A percentile compares a stretch with the other conserved stretches of the same genome.
Evolutionary conservation across 1,140 invertebrate genomes (phyloP).

Genomic region (Drosophila aff.): DNA sequence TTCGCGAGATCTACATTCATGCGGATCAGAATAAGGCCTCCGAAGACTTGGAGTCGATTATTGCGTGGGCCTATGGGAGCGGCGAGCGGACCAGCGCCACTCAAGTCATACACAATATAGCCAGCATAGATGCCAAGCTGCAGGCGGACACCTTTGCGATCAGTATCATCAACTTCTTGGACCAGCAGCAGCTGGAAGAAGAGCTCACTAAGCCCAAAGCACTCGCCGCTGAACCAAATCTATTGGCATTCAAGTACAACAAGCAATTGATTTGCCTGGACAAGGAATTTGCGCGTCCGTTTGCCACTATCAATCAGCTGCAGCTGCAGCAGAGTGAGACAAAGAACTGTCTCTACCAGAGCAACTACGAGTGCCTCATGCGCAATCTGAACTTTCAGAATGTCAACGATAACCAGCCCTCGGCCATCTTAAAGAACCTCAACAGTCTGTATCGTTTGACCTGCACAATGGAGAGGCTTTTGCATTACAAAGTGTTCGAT

Average conservation of each 20-base stretch:
- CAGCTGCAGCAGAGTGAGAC: neutral
- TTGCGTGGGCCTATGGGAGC: slow-evolving; percentile 65
- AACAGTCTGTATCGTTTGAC: slow-evolving; percentile 51
- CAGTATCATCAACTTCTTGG: slow-evolving; percentile 78
- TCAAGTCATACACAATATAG: slow-evolving; percentile 72
- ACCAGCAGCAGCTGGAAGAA: slow-evolving; percentile 50
- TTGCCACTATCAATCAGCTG: neutral
- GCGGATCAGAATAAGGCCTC: slow-evolving; percentile 63
- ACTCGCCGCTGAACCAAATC: slow-evolving; percentile 4
- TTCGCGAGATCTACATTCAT: slow-evolving; percentile 67
- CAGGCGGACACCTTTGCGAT: slow-evolving; percentile 75
- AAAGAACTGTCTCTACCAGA: slow-evolving; percentile 71
- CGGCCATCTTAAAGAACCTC: slow-evolving; percentile 56
- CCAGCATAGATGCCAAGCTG: slow-evolving; percentile 53
- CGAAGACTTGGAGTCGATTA: slow-evolving; percentile 48
- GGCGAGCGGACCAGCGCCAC: slow-evolving; percentile 50
- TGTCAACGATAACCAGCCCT: slow-evolving; percentile 37
- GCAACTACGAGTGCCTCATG: slow-evolving; percentile 76
- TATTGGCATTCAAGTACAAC: slow-evolving; percentile 70
- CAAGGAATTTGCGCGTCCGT: slow-evolving; percentile 11
- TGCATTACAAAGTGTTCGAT: slow-evolving; percentile 78
- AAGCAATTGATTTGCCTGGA: slow-evolving; percentile 61
- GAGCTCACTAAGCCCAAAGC: slow-evolving; percentile 3
- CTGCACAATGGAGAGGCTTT: slow-evolving; percentile 63
- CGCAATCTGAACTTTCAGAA: slow-evolving; percentile 58